A percentile compares a stretch with the other conserved stretches of the same genome.
phyloP scores from a whole-genome alignment of 2,113 vertebrate genomes.

The Chloroceryle aenea region DNA sequence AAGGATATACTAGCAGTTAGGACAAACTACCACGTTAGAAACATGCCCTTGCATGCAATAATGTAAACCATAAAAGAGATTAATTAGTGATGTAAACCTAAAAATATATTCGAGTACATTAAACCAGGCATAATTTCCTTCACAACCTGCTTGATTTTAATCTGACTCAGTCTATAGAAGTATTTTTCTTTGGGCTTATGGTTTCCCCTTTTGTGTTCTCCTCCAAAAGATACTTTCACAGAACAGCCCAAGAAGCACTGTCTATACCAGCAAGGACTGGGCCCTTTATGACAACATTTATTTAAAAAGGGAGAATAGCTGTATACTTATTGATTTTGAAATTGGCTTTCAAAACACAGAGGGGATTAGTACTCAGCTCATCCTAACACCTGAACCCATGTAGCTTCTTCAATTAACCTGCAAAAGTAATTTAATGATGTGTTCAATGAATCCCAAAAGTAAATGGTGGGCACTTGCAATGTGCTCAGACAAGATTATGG shows the following conservation, averaged over 20 bases:
- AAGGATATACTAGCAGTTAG: conserved; percentile 12
- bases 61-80: conserved; percentile 26
- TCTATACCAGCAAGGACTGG: background rate
- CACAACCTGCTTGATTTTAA: background rate
- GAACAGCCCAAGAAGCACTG: background rate
- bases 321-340: background rate
- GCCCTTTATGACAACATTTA: background rate
- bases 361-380: conserved; percentile 14
- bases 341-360: background rate
- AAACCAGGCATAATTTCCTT: conserved; percentile 31
- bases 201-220: background rate
- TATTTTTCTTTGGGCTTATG: conserved; percentile 7
- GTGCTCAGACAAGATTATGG: background rate
- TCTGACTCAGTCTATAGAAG: background rate
- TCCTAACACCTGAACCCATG: background rate
- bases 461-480: background rate
- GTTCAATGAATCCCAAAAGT: background rate
- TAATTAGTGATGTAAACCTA: conserved; percentile 37
- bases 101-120: conserved; percentile 22
- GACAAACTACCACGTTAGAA: background rate
- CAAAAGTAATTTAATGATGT: background rate
- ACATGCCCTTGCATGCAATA: background rate
- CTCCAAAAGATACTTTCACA: background rate
- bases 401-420: conserved; percentile 48
- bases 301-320: background rate